Conservation (phyloP, 64 coral and sea anemone genomes). For the Platygyra sinensis region DNA sequence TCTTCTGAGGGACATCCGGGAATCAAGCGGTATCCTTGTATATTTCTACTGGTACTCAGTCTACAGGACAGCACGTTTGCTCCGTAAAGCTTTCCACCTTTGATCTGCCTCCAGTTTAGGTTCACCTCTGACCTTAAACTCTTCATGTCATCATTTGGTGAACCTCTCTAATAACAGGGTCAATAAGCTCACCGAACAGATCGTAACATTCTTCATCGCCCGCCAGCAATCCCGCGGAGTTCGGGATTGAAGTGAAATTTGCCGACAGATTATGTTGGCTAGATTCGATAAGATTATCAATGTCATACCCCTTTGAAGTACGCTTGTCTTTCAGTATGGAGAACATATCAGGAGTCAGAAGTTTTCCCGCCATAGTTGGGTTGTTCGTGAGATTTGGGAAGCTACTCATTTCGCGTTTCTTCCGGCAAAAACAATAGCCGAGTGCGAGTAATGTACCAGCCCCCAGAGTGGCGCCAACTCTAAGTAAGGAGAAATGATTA, state of each 20-base stretch:
- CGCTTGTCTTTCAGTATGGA: background rate
- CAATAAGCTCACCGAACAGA: slow-evolving; percentile 37
- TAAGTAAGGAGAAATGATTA: background rate
- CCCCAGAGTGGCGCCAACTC: background rate
- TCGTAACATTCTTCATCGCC: slow-evolving; percentile 59
- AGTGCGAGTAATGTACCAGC: background rate
- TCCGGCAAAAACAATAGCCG: background rate
- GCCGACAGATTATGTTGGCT: background rate
- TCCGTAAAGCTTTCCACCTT: slow-evolving; percentile 1
- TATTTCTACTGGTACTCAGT: slow-evolving; percentile 22
- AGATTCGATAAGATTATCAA: background rate
- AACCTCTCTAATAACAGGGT: slow-evolving; percentile 21
- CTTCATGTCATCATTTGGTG: background rate
- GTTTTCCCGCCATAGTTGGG: background rate
- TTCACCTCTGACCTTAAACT: background rate
- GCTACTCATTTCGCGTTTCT: background rate
- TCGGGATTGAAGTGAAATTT: background rate
- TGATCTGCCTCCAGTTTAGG: slow-evolving; percentile 31
- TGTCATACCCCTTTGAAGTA: background rate
- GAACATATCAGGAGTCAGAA: background rate
- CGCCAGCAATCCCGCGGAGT: background rate
- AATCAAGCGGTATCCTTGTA: background rate
- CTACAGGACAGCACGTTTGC: background rate
- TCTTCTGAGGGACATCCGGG: background rate
- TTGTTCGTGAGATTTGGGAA: background rate